Percentiles rank a stretch among this genome's conserved stretches.
phyloP scores from a whole-genome alignment of 2,888 invertebrate genomes.

The Cremastinae sp. region DNA sequence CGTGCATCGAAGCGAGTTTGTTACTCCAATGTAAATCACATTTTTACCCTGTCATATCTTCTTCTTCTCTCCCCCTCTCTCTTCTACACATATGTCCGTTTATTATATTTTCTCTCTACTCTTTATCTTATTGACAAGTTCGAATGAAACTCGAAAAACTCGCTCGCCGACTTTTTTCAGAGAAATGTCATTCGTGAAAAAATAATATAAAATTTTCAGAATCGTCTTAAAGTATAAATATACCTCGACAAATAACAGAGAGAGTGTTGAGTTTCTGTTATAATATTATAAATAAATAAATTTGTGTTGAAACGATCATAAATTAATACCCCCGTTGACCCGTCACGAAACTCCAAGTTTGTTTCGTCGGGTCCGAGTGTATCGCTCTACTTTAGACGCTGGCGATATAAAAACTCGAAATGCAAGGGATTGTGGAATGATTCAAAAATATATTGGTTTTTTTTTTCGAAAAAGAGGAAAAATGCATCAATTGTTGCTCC shows the following conservation, averaged over 20 bases:
- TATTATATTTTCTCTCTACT: neutral
- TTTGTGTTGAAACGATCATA: too few species aligned
- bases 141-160: neutral
- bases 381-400: constrained; percentile 12
- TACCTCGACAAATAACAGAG: too few species aligned
- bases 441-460: constrained; percentile 30
- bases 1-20: constrained; percentile 43
- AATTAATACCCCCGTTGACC: constrained; percentile 9
- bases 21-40: constrained; percentile 23
- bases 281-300: too few species aligned
- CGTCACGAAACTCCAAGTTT: constrained; percentile 4
- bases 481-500: constrained; percentile 14
- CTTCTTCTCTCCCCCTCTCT: constrained; percentile 7
- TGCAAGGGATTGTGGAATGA: constrained; percentile 17
- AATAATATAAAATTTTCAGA: neutral
- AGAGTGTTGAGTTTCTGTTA: too few species aligned
- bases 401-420: constrained; percentile 16
- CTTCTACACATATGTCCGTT: constrained; percentile 13
- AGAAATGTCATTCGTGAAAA: too few species aligned
- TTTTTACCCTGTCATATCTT: constrained; percentile 17
- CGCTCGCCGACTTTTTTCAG: constrained; percentile 4
- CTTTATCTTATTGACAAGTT: neutral
- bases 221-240: too few species aligned
- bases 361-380: constrained; percentile 42
- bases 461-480: neutral